Evolutionary conservation across 1,140 invertebrate species (phyloP), one percentile per base, ranked within the genome.

Genomic region (Drosophila takahashii): DNA sequence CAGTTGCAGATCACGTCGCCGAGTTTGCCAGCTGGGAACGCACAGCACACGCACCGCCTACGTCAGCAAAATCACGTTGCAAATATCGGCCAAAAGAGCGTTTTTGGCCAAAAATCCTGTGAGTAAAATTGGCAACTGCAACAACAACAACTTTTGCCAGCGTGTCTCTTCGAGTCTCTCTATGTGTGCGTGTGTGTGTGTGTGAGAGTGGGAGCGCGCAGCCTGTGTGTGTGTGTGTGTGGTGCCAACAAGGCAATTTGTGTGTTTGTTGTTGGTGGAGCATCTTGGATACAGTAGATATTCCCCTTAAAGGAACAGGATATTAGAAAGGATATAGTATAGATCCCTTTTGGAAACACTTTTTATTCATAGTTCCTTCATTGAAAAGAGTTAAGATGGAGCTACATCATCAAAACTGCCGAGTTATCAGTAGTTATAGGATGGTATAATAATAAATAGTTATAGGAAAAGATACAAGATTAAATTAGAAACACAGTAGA

Each of bases 41-140:
- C n/a, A n/a, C n/a, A n/a, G n/a, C n/a, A n/a, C n/a, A n/a, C n/a
- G 22, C 26, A 32, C 37, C 37, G 75, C 58, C 75, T 77, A 87
- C 83, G 84, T 83, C 84, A 83, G 65, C 71, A 83, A 67, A 32
- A 34, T 47, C 53, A 56, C 61, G 59, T 54, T 61, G 56, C 42
- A 36, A 16, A n/a, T 36, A n/a, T 36, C 48, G 34, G 27, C 48
- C 34, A 29, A 34, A 16, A 29, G 48, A 50, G 11, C 10, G n/a
- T n/a, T n/a, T n/a, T 51, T 34, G 29, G 29, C 29, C 27, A 16
- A 32, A 51, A 75, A 65, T 77, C 73, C 73, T 77, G 73, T 77
- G 56, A 77, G 73, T 64, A 76, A 59, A 57, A 61, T 15, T 59
- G 51, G 52, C 36, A 44, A 60, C 32, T 15, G 10, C 67, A 70